Conservation (phyloP, 2,113 vertebrate species). For the Xiphophorus maculatus region DNA sequence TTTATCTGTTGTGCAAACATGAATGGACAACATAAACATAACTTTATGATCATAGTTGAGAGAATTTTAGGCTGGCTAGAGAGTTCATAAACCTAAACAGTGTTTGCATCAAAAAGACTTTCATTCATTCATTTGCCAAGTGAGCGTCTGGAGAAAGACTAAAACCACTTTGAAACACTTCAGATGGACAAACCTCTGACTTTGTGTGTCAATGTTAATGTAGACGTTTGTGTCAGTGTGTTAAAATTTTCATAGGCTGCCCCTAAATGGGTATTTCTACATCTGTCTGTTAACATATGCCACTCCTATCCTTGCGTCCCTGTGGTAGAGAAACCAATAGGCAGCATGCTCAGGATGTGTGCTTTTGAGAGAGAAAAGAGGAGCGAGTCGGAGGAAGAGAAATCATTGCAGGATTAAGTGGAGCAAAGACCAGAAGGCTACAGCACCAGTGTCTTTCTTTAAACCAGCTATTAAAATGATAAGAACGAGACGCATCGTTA, state of each 20-base stretch:
- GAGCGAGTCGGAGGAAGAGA: conserved; percentile 41
- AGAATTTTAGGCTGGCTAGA: conserved; percentile 10
- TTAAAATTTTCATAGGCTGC: conserved; percentile 5
- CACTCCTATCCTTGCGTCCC: conserved; percentile 52
- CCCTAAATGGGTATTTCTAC: conserved; percentile 24
- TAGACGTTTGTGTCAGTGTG: neutral
- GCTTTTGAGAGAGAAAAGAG: conserved; percentile 55
- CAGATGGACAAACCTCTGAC: neutral
- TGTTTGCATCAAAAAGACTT: neutral
- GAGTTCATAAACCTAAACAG: conserved; percentile 12
- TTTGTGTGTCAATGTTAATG: conserved; percentile 9
- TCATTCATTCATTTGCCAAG: neutral
- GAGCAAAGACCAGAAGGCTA: conserved; percentile 38
- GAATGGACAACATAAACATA: conserved; percentile 14
- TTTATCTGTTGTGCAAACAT: conserved; percentile 51
- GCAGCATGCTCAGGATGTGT: conserved; percentile 59
- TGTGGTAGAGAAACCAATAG: conserved; percentile 65
- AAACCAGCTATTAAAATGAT: conserved; percentile 15
- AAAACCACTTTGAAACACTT: neutral
- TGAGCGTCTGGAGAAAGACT: neutral
- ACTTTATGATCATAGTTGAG: conserved; percentile 30
- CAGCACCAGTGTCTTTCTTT: conserved; percentile 23
- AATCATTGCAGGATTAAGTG: conserved; percentile 38
- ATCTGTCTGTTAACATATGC: conserved; percentile 35
- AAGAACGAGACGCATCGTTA: neutral